Base-by-base conservation (phyloP, 2,797 vertebrate species). In the Enteromius afrohamiltoni region DNA sequence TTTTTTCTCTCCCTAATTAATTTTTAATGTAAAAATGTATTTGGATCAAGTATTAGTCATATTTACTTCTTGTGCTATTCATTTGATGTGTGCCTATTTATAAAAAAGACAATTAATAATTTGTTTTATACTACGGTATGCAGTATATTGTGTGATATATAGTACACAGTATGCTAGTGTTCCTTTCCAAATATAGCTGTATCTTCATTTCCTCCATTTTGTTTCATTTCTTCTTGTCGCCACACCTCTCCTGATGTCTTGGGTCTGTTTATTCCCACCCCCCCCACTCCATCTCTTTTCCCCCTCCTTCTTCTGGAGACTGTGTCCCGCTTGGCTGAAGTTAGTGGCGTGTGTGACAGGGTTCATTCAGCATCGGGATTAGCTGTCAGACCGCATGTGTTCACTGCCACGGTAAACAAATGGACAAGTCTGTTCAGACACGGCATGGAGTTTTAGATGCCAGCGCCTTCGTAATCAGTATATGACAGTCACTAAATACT, bases 341-440 rank as follows among this genome's bases (percentile, higher is more conserved):
- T 81, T 77, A 51, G 65, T 83, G 21, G 42, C 67, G 58, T 87
- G 76, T 64, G 53, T 80, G 80, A 86, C 79, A 83, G 78, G 82
- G 14, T 77, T 85, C 75, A 83, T 76, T 89, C 70, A 79, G 77
- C 83, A 84, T 71, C 84, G 77, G 85, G 85, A 89, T 88, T 87
- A 88, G 83, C 69, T 88, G 85, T 90, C 88, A 91, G 58, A 51
- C 11, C 55, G 8, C 13, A 79, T 81, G 84, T 85, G 83, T 87
- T 58, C 80, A 88, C 85, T 76, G 70, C 40, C 29, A 67, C 26
- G 81, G 85, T 71, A 88, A 86, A 86, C 85, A 62, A 80, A 83
- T 83, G 79, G 49, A 79, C 53, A 65, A 65, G 67, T 11, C 62
- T 82, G 80, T 89, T 76, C 84, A 76, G 67, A 81, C 75, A 83